Evolutionary conservation across 2,888 invertebrate genomes (phyloP).

Genomic region (Isotomurus palustris): DNA sequence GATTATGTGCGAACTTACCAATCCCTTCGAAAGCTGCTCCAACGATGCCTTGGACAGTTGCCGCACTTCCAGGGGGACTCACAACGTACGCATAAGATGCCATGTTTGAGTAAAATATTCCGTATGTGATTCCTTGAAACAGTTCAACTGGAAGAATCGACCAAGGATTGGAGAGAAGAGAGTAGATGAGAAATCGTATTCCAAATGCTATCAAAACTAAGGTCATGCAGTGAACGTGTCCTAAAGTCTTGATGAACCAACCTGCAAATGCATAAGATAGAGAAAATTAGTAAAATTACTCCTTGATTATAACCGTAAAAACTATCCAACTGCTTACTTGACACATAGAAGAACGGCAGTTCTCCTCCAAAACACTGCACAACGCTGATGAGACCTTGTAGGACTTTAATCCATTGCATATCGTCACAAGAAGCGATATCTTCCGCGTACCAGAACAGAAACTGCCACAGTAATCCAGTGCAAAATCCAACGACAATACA

Average conservation of each 20-base stretch:
- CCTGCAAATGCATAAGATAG: conserved; percentile 52
- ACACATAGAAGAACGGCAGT: conserved; percentile 79
- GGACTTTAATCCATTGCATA: conserved; percentile 62
- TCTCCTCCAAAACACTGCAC: conserved; percentile 80
- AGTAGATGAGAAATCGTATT: conserved; percentile 76
- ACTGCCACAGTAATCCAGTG: conserved; percentile 81
- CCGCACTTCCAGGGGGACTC: conserved; percentile 77
- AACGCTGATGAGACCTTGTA: conserved; percentile 70
- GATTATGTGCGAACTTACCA: conserved; percentile 51
- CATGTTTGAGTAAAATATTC: conserved; percentile 82
- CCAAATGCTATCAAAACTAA: conserved; percentile 75
- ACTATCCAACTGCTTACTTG: conserved; percentile 49
- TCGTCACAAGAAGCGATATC: conserved; percentile 58
- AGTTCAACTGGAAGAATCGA: conserved; percentile 78
- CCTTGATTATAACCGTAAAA: background rate
- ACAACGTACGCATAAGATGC: conserved; percentile 82
- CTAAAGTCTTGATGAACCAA: conserved; percentile 68
- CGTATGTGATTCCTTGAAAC: conserved; percentile 81
- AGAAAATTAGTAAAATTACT: background rate
- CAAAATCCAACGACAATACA: conserved; percentile 76
- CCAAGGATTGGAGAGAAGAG: conserved; percentile 74
- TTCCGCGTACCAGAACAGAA: conserved; percentile 79
- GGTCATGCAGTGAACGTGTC: conserved; percentile 77
- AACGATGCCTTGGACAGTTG: conserved; percentile 81
- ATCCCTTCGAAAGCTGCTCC: conserved; percentile 84